These are phyloP conservation scores for Tetrao urogallus DNA, from an alignment of 2,113 vertebrate genomes.

Conservation along the genomic window DNA sequence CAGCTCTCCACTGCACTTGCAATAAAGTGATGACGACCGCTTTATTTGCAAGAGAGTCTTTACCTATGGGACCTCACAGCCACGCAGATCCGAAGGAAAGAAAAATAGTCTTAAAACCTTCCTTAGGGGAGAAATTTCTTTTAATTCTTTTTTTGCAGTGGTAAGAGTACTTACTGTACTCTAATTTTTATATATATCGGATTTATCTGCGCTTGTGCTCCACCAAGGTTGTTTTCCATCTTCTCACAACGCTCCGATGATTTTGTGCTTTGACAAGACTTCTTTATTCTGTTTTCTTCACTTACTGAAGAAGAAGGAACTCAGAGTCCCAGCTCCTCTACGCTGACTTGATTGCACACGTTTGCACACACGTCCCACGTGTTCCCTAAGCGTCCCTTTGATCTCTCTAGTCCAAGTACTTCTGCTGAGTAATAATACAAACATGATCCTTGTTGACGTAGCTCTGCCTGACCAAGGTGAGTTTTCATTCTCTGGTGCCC, in stretches of 20 bases:
- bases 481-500: not conserved
- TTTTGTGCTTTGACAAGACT: not conserved
- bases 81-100: not conserved
- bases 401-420: constrained; percentile 24
- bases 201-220: not conserved
- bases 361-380: not conserved
- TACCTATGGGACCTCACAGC: not conserved
- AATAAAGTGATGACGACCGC: not conserved
- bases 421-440: constrained; percentile 15
- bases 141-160: not conserved
- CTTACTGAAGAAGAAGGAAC: not conserved
- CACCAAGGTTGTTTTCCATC: not conserved
- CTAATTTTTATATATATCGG: not conserved
- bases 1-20: not conserved
- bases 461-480: not conserved
- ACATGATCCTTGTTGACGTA: constrained; percentile 25
- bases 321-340: not conserved
- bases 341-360: not conserved
- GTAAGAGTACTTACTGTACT: not conserved
- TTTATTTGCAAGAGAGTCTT: not conserved
- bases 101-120: not conserved
- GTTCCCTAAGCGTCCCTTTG: not conserved
- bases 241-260: not conserved
- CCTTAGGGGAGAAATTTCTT: not conserved
- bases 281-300: not conserved